Base-by-base conservation (phyloP, 1,140 invertebrate genomes). In the Macrostomum lignano region DNA sequence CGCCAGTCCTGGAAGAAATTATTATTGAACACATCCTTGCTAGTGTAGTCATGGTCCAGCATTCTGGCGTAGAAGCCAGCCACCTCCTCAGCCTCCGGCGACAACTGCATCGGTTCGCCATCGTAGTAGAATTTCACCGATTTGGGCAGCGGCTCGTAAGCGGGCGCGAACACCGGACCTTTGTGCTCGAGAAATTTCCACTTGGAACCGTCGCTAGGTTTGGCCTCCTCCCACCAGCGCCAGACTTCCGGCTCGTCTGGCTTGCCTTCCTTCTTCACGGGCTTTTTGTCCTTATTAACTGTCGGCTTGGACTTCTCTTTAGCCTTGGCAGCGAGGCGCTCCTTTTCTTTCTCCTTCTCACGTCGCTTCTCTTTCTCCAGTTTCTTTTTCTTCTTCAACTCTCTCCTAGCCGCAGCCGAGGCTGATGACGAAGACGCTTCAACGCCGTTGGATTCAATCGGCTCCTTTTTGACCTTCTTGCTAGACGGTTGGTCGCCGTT, bases 11-110 rank as follows among this genome's bases (percentile, higher is more conserved):
- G 72, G 46, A 96, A 79, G 55, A 98, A 99, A 47, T 99, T 99
- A 15, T 65, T 73, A 49, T 99, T 98, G 58, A 98, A 99, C 21
- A 68, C 65, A 30, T 77, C 66, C 54, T 88, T 93, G 5, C 78
- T 76, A 2, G 81, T 86, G 49, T 98, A 99, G 39, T 98, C 91
- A 46, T 99, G 88, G 42, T 96, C 84, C 33, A 98, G 64, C 82
- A 99, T 94, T 39, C 73, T 69, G 1, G 77, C 79, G 62, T 98
- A 99, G 50, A 98, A 98, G 19, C 75, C 74, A 10, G 84, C 88
- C 3, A 94, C 73, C 63, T 99, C 91, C 63, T 98, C 91, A 2
- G 82, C 64, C 13, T 69, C 67, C 46, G 67, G 53, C 9, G 67
- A 70, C 1, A 98, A 57, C 31, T 69, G 65, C 63, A 96, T 68